Evolutionary conservation across 2,797 vertebrate genomes (phyloP).

Genomic region (Enteromius afrohamiltoni): DNA sequence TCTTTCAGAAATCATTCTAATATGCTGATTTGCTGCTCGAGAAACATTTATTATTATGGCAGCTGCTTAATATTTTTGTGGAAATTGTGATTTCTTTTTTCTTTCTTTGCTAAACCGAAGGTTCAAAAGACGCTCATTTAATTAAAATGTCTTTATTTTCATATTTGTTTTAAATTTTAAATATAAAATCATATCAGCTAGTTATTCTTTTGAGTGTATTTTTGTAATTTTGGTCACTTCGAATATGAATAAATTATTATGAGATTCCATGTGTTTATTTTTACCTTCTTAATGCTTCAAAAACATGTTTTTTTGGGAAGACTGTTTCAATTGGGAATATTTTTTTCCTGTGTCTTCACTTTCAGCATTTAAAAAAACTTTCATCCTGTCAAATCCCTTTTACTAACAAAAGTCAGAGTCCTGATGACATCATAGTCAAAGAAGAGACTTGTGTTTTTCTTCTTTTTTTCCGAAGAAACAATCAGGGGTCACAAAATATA

Average conservation of each 20-base stretch:
- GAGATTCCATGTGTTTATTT: not conserved
- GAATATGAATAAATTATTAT: not conserved
- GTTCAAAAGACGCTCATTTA: not conserved
- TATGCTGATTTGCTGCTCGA: not conserved
- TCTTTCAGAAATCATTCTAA: not conserved
- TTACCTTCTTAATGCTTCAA: not conserved
- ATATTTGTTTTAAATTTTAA: not conserved
- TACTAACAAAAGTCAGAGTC: not conserved
- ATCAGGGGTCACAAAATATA: not conserved
- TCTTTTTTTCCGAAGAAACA: not conserved
- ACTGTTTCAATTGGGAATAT: not conserved
- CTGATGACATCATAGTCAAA: not conserved
- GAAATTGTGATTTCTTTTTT: not conserved
- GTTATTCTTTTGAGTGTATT: not conserved
- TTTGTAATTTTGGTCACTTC: not conserved
- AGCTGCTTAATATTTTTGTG: not conserved
- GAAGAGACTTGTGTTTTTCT: not conserved
- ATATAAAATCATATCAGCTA: not conserved
- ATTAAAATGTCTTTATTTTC: not conserved
- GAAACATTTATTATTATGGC: not conserved
- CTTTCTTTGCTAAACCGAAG: not conserved
- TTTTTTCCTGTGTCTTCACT: not conserved
- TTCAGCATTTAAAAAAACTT: not conserved
- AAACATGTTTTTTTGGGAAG: not conserved
- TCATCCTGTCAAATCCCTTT: not conserved